phyloP scores from a whole-genome alignment of 2,113 vertebrate genomes.

The Artemisiospiza belli region DNA sequence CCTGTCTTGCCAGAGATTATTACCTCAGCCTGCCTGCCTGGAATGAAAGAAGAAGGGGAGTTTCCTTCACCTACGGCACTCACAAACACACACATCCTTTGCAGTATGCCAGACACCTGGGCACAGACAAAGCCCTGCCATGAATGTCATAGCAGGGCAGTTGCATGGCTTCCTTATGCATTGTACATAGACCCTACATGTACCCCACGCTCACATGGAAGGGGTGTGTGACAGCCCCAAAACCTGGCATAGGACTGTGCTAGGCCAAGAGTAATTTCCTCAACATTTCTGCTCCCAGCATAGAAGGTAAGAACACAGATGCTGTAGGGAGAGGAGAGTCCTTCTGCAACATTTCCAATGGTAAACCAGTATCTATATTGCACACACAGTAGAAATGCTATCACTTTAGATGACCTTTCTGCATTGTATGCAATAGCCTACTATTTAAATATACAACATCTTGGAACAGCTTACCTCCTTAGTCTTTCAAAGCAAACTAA shows the following conservation, averaged over 20 bases:
- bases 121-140: not conserved
- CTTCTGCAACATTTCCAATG: not conserved
- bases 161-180: not conserved
- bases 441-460: not conserved
- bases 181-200: accelerated
- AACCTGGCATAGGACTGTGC: not conserved
- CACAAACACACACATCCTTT: not conserved
- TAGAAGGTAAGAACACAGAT: not conserved
- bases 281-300: not conserved
- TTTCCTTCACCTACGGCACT: not conserved
- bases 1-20: not conserved
- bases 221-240: not conserved
- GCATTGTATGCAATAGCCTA: not conserved
- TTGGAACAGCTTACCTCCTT: not conserved
- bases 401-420: not conserved
- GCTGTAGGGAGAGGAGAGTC: not conserved
- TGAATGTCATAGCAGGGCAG: not conserved
- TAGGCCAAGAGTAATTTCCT: not conserved
- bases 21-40: not conserved
- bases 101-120: not conserved
- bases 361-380: not conserved
- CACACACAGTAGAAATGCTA: not conserved
- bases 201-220: not conserved
- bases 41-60: not conserved
- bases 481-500: not conserved